Evolutionary conservation across 2,888 invertebrate genomes (phyloP).

Genomic region (Ctena decussata): DNA sequence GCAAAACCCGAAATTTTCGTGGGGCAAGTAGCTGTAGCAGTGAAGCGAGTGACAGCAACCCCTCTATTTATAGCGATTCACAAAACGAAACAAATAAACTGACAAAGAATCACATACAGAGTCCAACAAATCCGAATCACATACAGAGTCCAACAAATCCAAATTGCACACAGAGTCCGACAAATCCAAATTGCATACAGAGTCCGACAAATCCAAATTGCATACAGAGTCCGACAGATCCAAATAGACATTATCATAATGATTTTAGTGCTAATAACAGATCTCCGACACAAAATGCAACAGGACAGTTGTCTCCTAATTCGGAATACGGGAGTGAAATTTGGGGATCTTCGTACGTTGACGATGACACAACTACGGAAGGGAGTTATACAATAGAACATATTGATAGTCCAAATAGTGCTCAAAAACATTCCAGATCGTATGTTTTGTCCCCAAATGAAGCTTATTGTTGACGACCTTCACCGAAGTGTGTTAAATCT

Average conservation of each 20-base stretch:
- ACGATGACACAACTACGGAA: not conserved
- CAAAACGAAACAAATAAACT: not conserved
- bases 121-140: not conserved
- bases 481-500: no score
- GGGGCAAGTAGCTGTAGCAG: no score
- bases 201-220: not conserved
- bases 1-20: not conserved
- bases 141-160: not conserved
- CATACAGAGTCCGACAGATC: not conserved
- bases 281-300: not conserved
- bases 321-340: not conserved
- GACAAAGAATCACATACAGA: not conserved
- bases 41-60: not conserved
- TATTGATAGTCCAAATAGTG: not conserved
- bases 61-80: not conserved
- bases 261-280: not conserved
- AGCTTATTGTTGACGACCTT: not conserved
- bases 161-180: not conserved
- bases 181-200: not conserved
- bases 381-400: not conserved
- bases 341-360: not conserved
- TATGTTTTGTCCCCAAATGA: not conserved
- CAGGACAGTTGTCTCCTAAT: not conserved
- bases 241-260: not conserved
- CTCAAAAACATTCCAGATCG: not conserved